These are phyloP conservation scores for Nesogale talazaci DNA, from an alignment of 2,113 vertebrate genomes.

Conservation along the genomic window DNA sequence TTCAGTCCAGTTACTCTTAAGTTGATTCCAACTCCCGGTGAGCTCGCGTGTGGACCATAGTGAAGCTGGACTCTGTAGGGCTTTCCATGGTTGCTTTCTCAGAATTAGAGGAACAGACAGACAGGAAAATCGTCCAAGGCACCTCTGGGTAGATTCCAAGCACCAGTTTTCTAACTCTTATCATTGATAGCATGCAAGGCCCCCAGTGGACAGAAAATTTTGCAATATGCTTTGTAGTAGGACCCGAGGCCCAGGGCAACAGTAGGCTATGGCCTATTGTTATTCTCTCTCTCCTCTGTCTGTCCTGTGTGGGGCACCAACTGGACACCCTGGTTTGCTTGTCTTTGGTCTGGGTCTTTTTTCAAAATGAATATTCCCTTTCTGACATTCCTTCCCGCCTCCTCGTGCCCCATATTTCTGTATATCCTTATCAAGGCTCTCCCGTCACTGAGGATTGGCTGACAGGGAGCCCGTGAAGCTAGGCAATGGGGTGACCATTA, in stretches of 20 bases:
- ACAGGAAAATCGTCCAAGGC: background rate
- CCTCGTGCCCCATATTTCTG: background rate
- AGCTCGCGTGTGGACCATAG: background rate
- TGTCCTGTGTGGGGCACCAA: background rate
- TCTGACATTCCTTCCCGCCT: constrained; percentile 25
- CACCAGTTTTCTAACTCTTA: background rate
- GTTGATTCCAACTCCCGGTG: background rate
- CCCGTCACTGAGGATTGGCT: too few species aligned
- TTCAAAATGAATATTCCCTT: background rate
- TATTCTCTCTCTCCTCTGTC: background rate
- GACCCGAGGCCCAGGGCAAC: background rate
- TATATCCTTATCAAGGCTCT: background rate
- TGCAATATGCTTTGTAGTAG: background rate
- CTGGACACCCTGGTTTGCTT: background rate
- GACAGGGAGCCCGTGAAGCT: background rate
- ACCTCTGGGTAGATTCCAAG: background rate
- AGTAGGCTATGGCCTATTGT: background rate
- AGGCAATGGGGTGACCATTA: constrained; percentile 24
- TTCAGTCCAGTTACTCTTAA: background rate
- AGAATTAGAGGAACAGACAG: background rate
- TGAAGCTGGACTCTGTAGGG: background rate
- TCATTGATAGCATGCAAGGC: background rate
- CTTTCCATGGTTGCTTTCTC: background rate
- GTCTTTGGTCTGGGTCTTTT: background rate
- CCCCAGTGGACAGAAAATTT: background rate